Conservation (phyloP, 2,797 vertebrate species). For the Macroramphosus scolopax region DNA sequence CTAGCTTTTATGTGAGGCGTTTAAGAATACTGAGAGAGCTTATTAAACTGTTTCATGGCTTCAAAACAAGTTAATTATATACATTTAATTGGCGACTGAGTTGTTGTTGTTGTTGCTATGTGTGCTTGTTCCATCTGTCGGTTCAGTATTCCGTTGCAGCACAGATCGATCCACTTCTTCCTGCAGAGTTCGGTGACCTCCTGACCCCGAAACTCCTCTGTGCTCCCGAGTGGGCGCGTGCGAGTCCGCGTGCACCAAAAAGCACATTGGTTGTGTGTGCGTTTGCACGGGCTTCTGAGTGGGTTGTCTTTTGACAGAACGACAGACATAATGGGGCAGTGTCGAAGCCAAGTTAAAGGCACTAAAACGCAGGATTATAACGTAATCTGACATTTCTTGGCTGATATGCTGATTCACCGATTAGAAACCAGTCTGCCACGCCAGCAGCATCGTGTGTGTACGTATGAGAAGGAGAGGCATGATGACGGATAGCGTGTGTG, state of each 20-base stretch:
- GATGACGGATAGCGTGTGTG: slow-evolving; percentile 36
- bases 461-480: slow-evolving; percentile 17
- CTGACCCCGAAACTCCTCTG: too few species aligned
- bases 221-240: too few species aligned
- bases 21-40: slow-evolving; percentile 15
- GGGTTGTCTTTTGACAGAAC: slow-evolving; percentile 12
- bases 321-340: slow-evolving; percentile 33
- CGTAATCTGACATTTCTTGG: slow-evolving; percentile 63
- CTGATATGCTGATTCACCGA: slow-evolving; percentile 59
- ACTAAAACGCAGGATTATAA: slow-evolving; percentile 50
- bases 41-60: slow-evolving; percentile 31
- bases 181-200: too few species aligned
- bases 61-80: slow-evolving; percentile 46
- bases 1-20: slow-evolving; percentile 27
- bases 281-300: slow-evolving; percentile 12
- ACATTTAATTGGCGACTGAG: slow-evolving; percentile 33
- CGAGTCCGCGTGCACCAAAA: too few species aligned
- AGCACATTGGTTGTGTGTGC: not conserved
- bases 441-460: slow-evolving; percentile 36
- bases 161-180: too few species aligned
- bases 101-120: slow-evolving; percentile 9
- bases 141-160: too few species aligned
- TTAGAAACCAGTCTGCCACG: slow-evolving; percentile 54
- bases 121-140: too few species aligned
- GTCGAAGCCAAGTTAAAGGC: slow-evolving; percentile 43